Evolutionary conservation across 2,797 vertebrate genomes (phyloP).

Genomic region (Pangasius macronema): DNA sequence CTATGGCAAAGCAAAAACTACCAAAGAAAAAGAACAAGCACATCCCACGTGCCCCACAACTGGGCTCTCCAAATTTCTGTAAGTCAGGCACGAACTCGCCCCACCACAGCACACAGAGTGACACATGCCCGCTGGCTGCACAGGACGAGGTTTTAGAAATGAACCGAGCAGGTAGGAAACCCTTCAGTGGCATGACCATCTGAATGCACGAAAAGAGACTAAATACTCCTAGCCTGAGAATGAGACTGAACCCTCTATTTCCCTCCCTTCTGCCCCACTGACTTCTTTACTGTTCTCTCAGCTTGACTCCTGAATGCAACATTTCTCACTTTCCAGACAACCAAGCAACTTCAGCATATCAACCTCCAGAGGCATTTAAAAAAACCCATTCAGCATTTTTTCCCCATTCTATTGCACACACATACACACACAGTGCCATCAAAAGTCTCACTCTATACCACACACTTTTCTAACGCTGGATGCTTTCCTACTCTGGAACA

Average conservation of each 20-base stretch:
- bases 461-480: slow-evolving; percentile 37
- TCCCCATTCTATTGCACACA: slow-evolving; percentile 44
- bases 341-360: slow-evolving; percentile 47
- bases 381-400: slow-evolving; percentile 46
- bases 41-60: slow-evolving; percentile 87
- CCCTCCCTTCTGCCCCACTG: slow-evolving; percentile 26
- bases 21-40: slow-evolving; percentile 97
- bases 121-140: slow-evolving; percentile 85
- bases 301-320: slow-evolving; percentile 50
- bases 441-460: background rate
- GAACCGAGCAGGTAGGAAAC: slow-evolving; percentile 92
- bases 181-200: slow-evolving; percentile 86
- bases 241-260: slow-evolving; percentile 46
- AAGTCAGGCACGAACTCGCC: slow-evolving; percentile 90
- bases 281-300: slow-evolving; percentile 40
- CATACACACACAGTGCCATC: slow-evolving; percentile 20
- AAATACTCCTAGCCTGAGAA: slow-evolving; percentile 32
- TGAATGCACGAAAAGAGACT: slow-evolving; percentile 67
- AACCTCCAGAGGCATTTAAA: slow-evolving; percentile 49
- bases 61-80: slow-evolving; percentile 92
- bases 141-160: slow-evolving; percentile 91
- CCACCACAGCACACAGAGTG: slow-evolving; percentile 89
- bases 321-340: slow-evolving; percentile 48
- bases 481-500: slow-evolving; percentile 39
- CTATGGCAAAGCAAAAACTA: slow-evolving; percentile 94